These are phyloP conservation scores for Lymantria monacha DNA, from an alignment of 2,888 invertebrate species.

Conservation along the genomic window DNA sequence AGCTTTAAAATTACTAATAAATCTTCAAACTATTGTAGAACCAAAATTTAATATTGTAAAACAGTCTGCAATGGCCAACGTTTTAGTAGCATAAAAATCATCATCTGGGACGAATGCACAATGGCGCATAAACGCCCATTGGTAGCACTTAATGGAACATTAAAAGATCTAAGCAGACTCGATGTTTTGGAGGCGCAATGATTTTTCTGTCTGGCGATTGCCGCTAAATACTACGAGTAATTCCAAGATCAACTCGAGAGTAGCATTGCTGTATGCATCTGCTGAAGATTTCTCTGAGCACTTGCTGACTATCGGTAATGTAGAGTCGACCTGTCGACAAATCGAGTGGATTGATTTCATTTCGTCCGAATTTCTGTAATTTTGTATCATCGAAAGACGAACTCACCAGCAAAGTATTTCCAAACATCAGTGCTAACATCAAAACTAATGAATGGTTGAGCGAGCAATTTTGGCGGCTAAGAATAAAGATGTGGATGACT, in stretches of 20 bases:
- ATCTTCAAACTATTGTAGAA: constrained; percentile 29
- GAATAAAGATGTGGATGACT: not conserved
- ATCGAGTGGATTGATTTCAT: too few relatives aligned
- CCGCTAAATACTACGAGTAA: constrained; percentile 15
- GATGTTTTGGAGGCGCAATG: constrained; percentile 8
- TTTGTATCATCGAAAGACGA: too few relatives aligned
- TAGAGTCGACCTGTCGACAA: too few relatives aligned
- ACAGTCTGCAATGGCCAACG: constrained; percentile 20
- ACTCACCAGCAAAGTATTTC: too few relatives aligned
- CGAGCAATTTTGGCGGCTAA: not conserved
- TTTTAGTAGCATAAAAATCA: constrained; percentile 19
- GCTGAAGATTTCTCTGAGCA: too few relatives aligned
- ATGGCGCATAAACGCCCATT: constrained; percentile 7
- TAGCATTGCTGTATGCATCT: not conserved
- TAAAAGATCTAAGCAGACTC: not conserved
- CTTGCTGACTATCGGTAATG: too few relatives aligned
- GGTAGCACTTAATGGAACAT: not conserved
- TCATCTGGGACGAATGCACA: constrained; percentile 10
- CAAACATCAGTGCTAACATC: too few relatives aligned
- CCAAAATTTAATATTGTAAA: constrained; percentile 31
- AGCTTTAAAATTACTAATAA: constrained; percentile 22
- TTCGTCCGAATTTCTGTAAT: too few relatives aligned
- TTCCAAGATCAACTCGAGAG: not conserved
- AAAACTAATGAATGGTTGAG: too few relatives aligned
- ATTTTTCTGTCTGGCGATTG: constrained; percentile 20